phyloP scores from a whole-genome alignment of 2,888 invertebrate species.

The Hydroisotoma schaefferi region DNA sequence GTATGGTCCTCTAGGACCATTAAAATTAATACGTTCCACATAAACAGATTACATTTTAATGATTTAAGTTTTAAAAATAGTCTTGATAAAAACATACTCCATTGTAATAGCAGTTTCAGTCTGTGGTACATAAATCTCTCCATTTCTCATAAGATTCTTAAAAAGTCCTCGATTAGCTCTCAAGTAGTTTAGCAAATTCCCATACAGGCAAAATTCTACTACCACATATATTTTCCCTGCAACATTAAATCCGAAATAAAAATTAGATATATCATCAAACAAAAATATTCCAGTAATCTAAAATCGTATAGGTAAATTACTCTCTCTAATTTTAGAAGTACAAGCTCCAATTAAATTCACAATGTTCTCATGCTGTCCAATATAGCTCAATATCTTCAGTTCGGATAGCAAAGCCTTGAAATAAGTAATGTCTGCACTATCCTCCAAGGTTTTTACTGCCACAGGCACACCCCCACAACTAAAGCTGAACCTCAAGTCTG shows the following conservation, averaged over 20 bases:
- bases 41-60: background rate
- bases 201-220: slow-evolving; percentile 14
- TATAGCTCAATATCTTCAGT: slow-evolving; percentile 16
- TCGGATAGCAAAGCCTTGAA: slow-evolving; percentile 17
- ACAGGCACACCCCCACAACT: no score
- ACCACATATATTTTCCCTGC: slow-evolving; percentile 8
- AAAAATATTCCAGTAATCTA: no score
- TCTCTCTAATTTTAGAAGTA: slow-evolving; percentile 13
- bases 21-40: background rate
- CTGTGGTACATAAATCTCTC: background rate
- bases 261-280: no score
- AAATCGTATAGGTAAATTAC: background rate
- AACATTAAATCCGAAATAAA: no score
- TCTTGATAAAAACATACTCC: no score
- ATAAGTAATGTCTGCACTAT: slow-evolving; percentile 14
- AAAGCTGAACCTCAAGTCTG: no score
- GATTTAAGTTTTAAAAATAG: no score
- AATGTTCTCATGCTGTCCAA: slow-evolving; percentile 14
- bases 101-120: background rate
- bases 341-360: slow-evolving; percentile 21
- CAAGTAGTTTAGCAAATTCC: slow-evolving; percentile 9
- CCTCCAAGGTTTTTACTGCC: slow-evolving; percentile 13
- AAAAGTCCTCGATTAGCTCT: slow-evolving; percentile 2
- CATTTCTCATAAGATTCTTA: no score
- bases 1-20: slow-evolving; percentile 4